These are phyloP conservation scores for Pediacus dermestoides DNA, from an alignment of 2,888 invertebrate species.

Conservation along the genomic window DNA sequence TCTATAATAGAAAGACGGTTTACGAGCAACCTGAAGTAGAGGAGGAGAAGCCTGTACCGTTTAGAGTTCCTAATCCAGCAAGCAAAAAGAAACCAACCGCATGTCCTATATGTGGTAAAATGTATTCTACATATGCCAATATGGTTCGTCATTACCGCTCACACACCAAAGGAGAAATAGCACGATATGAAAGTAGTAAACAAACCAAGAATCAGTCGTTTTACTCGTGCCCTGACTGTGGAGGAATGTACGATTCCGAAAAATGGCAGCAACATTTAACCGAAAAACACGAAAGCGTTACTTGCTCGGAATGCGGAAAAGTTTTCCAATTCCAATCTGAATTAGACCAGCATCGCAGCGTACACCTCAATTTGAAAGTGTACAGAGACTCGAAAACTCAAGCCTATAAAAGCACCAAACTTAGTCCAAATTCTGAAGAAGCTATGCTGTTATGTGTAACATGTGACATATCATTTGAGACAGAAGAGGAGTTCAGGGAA, in stretches of 20 bases:
- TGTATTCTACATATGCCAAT: constrained; percentile 56
- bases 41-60: constrained; percentile 46
- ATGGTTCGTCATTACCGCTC: constrained; percentile 57
- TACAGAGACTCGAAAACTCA: constrained; percentile 63
- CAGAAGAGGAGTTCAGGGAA: constrained; percentile 40
- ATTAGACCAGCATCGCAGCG: constrained; percentile 62
- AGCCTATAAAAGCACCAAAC: constrained; percentile 55
- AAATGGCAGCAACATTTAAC: constrained; percentile 58
- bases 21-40: constrained; percentile 47
- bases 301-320: constrained; percentile 62
- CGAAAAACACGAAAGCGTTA: constrained; percentile 56
- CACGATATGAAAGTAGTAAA: constrained; percentile 15
- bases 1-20: constrained; percentile 18
- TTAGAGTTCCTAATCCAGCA: no score
- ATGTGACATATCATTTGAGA: constrained; percentile 60
- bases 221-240: constrained; percentile 61
- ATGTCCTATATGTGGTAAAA: constrained; percentile 52
- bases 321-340: constrained; percentile 59
- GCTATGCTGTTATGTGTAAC: constrained; percentile 55
- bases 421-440: constrained; percentile 49
- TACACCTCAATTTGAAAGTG: constrained; percentile 64
- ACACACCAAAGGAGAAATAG: no score
- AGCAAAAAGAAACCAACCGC: constrained; percentile 13
- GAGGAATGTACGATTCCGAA: constrained; percentile 56
- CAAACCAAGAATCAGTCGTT: constrained; percentile 12